Evolutionary conservation across 2,797 vertebrate species (phyloP).

Genomic region (Anolis apletophallus): DNA sequence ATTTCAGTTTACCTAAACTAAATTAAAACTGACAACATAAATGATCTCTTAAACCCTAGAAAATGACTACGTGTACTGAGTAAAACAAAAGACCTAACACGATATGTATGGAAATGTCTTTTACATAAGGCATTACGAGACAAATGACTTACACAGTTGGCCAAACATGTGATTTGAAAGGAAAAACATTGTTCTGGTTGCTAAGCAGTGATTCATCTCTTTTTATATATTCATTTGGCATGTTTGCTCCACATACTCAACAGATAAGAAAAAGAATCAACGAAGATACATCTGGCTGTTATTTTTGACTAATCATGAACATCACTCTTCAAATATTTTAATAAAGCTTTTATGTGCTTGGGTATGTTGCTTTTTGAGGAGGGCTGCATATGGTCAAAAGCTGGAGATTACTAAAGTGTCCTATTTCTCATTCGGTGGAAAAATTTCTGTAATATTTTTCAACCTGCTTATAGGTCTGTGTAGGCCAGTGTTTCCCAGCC

Average conservation of each 20-base stretch:
- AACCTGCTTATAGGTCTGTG: not conserved
- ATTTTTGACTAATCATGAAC: slow-evolving; percentile 5
- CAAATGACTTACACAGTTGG: not conserved
- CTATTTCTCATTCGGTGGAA: not conserved
- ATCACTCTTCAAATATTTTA: not conserved
- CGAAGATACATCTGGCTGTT: not conserved
- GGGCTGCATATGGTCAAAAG: not conserved
- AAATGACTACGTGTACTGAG: not conserved
- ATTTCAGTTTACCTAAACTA: not conserved
- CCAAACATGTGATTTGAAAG: slow-evolving; percentile 9
- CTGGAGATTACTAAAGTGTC: not conserved
- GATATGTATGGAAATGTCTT: slow-evolving; percentile 8
- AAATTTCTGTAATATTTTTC: not conserved
- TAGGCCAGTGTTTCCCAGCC: no score
- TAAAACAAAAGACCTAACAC: not conserved
- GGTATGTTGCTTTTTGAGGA: not conserved
- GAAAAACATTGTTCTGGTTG: slow-evolving; percentile 29
- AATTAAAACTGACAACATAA: not conserved
- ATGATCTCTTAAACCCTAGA: not conserved
- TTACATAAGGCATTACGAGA: slow-evolving; percentile 4
- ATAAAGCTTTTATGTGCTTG: not conserved
- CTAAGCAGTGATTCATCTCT: slow-evolving; percentile 21
- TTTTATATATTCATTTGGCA: not conserved
- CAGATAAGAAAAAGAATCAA: slow-evolving; percentile 1
- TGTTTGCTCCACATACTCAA: not conserved